These are phyloP conservation scores for Australoheros facetus DNA, from an alignment of 2,797 vertebrate species.

Conservation along the genomic window DNA sequence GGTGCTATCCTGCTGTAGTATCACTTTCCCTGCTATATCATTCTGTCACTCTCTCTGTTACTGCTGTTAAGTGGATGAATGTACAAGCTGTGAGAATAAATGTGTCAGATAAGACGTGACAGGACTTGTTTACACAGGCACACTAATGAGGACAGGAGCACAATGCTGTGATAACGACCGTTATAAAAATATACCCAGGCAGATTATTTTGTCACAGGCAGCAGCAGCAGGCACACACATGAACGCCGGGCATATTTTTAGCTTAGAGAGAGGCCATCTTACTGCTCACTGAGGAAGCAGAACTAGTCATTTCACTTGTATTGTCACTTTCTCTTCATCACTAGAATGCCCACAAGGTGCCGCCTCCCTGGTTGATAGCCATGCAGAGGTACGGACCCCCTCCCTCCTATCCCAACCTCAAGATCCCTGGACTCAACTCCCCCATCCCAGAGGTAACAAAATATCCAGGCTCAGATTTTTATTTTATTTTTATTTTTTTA, in stretches of 20 bases:
- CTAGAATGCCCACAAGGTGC: constrained; percentile 94
- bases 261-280: background rate
- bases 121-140: constrained; percentile 1
- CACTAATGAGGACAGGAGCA: background rate
- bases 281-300: background rate
- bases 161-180: background rate
- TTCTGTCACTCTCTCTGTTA: background rate
- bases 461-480: background rate
- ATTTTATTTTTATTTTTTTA: no score
- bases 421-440: constrained; percentile 92
- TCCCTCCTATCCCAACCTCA: constrained; percentile 94
- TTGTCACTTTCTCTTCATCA: background rate
- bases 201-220: background rate
- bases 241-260: background rate
- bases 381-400: constrained; percentile 96
- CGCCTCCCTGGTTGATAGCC: constrained; percentile 93
- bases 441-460: constrained; percentile 89
- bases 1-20: background rate
- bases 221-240: background rate
- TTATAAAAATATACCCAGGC: background rate
- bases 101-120: background rate
- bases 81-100: background rate
- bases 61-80: background rate
- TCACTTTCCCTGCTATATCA: background rate
- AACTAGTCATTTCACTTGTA: fast-evolving